Evolutionary conservation across 2,797 vertebrate genomes (phyloP).

Genomic region (Harpagifer antarcticus): DNA sequence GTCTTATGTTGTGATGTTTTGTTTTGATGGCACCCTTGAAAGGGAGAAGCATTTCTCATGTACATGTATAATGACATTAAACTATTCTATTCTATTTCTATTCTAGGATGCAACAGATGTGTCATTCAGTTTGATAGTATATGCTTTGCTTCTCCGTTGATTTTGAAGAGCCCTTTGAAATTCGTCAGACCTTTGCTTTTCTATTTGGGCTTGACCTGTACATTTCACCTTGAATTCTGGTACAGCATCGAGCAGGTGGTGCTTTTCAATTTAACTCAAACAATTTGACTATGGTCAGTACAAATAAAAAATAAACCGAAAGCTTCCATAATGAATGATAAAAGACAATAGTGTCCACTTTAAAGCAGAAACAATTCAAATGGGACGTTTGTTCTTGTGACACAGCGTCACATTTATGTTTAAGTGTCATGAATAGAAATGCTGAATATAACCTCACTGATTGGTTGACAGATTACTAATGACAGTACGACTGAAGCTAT

Average conservation of each 20-base stretch:
- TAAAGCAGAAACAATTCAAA: not conserved
- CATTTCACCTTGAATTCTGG: slow-evolving; percentile 11
- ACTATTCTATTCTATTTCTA: no score
- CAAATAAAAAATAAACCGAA: slow-evolving; percentile 4
- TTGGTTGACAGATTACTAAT: not conserved
- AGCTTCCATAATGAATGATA: not conserved
- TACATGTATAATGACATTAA: no score
- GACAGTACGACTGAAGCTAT: not conserved
- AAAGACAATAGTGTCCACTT: not conserved
- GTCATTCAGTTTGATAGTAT: not conserved
- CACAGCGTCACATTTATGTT: not conserved
- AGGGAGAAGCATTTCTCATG: no score
- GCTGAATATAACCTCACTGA: not conserved
- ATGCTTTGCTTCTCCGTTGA: not conserved
- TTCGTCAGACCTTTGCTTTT: slow-evolving; percentile 10
- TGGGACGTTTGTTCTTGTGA: not conserved
- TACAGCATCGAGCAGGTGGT: slow-evolving; percentile 11
- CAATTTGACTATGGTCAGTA: slow-evolving; percentile 7
- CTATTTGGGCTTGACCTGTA: slow-evolving; percentile 6
- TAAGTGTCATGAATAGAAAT: not conserved
- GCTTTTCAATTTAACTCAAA: slow-evolving; percentile 10
- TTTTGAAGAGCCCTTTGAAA: no score
- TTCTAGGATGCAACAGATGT: not conserved
- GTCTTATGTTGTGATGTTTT: no score
- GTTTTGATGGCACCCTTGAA: no score